These are phyloP conservation scores for Grus americana DNA, from an alignment of 2,113 vertebrate genomes.

Conservation along the genomic window DNA sequence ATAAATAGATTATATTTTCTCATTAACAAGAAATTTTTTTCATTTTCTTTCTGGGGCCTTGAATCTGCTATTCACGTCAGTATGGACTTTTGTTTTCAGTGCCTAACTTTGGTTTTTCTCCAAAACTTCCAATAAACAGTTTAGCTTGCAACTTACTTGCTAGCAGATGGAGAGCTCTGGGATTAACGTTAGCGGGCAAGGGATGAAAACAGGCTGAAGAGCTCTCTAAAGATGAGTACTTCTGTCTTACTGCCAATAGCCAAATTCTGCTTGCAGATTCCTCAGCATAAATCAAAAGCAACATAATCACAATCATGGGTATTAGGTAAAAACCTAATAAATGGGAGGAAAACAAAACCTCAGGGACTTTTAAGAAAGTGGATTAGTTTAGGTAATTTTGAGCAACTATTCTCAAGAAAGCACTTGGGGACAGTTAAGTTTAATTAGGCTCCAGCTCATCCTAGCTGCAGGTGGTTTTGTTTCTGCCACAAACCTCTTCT, in stretches of 20 bases:
- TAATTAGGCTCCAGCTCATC: constrained; percentile 28
- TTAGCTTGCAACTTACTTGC: not conserved
- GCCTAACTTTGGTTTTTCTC: not conserved
- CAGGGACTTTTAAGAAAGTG: not conserved
- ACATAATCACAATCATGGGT: not conserved
- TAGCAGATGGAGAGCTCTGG: not conserved
- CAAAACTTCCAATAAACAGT: not conserved
- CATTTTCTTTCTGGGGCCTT: not conserved
- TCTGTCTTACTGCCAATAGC: not conserved
- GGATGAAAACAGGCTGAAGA: not conserved
- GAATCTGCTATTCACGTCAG: not conserved
- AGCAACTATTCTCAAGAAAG: constrained; percentile 15
- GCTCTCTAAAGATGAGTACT: not conserved
- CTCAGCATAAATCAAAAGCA: not conserved
- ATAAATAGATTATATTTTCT: constrained; percentile 42
- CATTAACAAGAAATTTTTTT: not conserved
- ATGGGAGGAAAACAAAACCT: not conserved
- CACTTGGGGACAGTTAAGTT: constrained; percentile 16
- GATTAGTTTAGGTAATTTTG: constrained; percentile 39
- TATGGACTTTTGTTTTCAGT: not conserved
- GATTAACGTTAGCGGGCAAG: not conserved
- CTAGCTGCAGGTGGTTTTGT: not conserved
- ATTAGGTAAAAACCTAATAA: not conserved
- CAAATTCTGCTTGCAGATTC: not conserved
- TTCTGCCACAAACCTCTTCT: not conserved